Evolutionary conservation across 2,113 vertebrate species (phyloP).

Genomic region (Prochilodus magdalenae): DNA sequence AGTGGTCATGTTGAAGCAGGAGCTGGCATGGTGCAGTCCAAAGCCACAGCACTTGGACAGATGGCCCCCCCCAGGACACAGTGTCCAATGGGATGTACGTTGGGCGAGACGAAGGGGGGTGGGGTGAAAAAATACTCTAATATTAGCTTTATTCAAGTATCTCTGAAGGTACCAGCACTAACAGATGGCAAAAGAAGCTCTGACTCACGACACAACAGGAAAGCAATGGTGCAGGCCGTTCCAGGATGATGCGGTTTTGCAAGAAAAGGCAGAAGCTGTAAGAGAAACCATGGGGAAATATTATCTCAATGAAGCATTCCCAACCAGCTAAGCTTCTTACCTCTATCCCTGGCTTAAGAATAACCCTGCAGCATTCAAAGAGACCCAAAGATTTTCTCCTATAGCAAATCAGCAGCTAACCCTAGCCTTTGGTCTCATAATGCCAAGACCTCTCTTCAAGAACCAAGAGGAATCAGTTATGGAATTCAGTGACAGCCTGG

Average conservation of each 20-base stretch:
- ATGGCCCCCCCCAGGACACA: conserved; percentile 71
- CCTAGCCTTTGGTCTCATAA: background rate
- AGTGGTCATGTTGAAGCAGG: conserved; percentile 30
- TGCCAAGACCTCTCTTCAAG: background rate
- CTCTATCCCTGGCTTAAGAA: background rate
- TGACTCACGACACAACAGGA: conserved; percentile 59
- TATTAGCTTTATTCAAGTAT: conserved; percentile 71
- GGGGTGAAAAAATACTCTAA: conserved; percentile 58
- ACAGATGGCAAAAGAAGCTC: conserved; percentile 68
- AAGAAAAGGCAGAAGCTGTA: conserved; percentile 32
- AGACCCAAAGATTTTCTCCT: background rate
- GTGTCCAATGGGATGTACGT: conserved; percentile 62
- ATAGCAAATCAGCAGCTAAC: background rate
- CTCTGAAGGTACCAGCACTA: conserved; percentile 64
- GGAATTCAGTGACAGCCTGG: background rate
- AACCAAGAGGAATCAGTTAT: background rate
- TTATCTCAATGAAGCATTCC: conserved; percentile 49
- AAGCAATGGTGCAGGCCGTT: conserved; percentile 35
- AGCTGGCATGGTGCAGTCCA: conserved; percentile 34
- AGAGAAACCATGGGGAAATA: conserved; percentile 24
- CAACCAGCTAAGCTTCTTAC: conserved; percentile 35
- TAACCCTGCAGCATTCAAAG: conserved; percentile 23
- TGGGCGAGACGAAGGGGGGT: conserved; percentile 28
- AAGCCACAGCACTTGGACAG: conserved; percentile 64
- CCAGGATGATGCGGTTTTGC: conserved; percentile 32